phyloP scores from a whole-genome alignment of 1,140 invertebrate species.

The Hetaerina americana region DNA sequence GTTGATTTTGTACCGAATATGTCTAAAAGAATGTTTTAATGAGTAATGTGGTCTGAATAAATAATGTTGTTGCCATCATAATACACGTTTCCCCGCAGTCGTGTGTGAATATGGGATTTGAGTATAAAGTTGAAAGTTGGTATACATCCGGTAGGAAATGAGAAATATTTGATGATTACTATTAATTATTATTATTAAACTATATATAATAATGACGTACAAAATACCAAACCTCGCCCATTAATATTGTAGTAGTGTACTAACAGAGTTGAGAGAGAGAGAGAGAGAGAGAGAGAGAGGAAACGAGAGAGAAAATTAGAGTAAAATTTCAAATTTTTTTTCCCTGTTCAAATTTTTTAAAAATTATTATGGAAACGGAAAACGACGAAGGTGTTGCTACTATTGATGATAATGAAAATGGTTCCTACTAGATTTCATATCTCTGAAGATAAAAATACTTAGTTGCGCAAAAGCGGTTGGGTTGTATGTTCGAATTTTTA shows the following conservation, averaged over 20 bases:
- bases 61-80: neutral
- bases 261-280: constrained; percentile 3
- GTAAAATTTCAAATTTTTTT: neutral
- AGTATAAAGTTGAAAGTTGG: no score
- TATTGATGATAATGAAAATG: constrained; percentile 13
- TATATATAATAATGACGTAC: constrained; percentile 17
- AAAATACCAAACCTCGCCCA: constrained; percentile 21
- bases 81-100: neutral
- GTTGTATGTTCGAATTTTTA: neutral
- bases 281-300: no score
- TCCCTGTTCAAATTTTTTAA: neutral
- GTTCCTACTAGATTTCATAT: constrained; percentile 19
- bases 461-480: neutral
- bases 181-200: constrained; percentile 15
- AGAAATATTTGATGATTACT: neutral
- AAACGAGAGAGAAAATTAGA: neutral
- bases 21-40: neutral
- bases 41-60: neutral
- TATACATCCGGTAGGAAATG: neutral
- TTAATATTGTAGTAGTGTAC: constrained; percentile 21
- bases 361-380: neutral
- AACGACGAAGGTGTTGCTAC: no score
- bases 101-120: neutral
- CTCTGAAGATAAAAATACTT: constrained; percentile 11
- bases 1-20: neutral